phyloP scores from a whole-genome alignment of 2,888 invertebrate genomes.

The Xestia ashworthii region DNA sequence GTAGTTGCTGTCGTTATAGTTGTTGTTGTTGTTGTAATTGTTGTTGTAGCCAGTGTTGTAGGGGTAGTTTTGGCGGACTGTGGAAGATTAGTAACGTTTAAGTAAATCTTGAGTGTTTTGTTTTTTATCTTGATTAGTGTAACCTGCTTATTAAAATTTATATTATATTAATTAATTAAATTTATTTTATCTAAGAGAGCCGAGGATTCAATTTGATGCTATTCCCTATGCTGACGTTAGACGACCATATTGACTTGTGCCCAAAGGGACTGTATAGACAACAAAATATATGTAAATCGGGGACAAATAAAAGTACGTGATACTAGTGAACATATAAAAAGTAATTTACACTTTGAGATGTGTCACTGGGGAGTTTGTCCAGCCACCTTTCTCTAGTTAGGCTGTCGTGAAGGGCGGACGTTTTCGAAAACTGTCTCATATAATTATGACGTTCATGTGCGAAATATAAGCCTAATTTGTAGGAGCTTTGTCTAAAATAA shows the following conservation, averaged over 20 bases:
- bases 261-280: not conserved
- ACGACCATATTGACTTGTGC: not conserved
- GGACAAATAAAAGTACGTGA: too few species aligned
- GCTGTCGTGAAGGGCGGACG: not conserved
- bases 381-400: not conserved
- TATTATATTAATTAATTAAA: too few species aligned
- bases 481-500: not conserved
- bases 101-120: not conserved
- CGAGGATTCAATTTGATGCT: not conserved
- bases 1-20: constrained; percentile 65
- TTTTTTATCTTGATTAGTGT: not conserved
- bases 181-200: not conserved
- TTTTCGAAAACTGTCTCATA: not conserved
- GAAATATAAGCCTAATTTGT: not conserved
- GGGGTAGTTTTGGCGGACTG: constrained; percentile 86
- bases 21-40: constrained; percentile 54
- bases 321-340: not conserved
- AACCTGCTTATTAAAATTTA: not conserved
- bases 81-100: not conserved
- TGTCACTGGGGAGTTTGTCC: not conserved
- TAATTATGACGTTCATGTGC: not conserved
- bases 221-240: not conserved
- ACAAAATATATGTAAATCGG: not conserved
- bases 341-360: too few species aligned
- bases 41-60: constrained; percentile 70